Percentiles rank a stretch among this genome's conserved stretches.
These are phyloP conservation scores for Eueremaeus valkanovi DNA, from an alignment of 2,888 invertebrate genomes.

Conservation along the genomic window DNA sequence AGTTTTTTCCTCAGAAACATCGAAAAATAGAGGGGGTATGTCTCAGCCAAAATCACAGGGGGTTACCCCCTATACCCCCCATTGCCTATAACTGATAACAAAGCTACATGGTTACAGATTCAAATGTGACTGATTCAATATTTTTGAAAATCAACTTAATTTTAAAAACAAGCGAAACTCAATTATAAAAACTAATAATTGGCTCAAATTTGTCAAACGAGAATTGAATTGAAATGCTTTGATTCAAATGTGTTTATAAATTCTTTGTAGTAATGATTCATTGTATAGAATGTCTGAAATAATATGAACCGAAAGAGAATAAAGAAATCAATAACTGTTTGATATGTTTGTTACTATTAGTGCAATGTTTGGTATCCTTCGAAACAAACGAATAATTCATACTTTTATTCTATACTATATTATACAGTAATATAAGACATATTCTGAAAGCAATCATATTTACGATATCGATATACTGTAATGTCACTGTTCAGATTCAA, in stretches of 20 bases:
- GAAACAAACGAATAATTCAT: no score
- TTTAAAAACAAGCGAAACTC: no score
- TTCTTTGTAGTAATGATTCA: neutral
- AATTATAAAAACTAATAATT: no score
- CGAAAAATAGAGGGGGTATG: no score
- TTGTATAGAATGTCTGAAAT: neutral
- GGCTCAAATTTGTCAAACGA: neutral
- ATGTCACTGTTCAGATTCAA: constrained; percentile 93
- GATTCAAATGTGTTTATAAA: neutral
- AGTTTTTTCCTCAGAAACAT: no score
- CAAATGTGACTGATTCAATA: no score
- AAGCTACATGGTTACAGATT: no score
- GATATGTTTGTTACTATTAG: constrained; percentile 19
- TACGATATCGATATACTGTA: neutral
- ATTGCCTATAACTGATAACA: no score
- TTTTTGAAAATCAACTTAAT: no score
- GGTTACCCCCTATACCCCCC: no score
- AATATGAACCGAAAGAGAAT: neutral
- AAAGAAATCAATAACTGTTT: neutral
- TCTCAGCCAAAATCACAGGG: no score
- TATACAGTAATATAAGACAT: neutral
- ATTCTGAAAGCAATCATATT: neutral
- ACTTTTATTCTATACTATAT: no score
- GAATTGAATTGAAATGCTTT: neutral
- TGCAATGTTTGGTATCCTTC: neutral